Percentiles rank a stretch among this genome's conserved stretches.
Conservation (phyloP, 1,140 invertebrate species). For the Rhynchophorus ferrugineus region DNA sequence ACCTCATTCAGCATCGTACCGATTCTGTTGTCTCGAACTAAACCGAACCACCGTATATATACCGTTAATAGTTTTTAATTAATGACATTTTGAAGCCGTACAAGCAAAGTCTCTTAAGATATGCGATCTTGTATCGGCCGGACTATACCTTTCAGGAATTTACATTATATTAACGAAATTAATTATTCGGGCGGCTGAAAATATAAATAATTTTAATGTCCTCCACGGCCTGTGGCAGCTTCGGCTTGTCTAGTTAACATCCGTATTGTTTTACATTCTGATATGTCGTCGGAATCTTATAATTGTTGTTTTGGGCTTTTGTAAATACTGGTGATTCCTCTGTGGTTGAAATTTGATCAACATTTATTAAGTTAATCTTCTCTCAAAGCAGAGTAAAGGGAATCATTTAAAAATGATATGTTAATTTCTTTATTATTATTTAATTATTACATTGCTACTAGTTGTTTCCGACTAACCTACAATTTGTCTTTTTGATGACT, state of each 20-base stretch:
- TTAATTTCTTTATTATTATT: too few relatives aligned
- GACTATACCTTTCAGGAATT: constrained; percentile 10
- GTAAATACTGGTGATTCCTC: too few relatives aligned
- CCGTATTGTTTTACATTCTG: neutral
- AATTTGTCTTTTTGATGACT: too few relatives aligned
- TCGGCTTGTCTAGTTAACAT: neutral
- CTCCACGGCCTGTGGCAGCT: constrained; percentile 1
- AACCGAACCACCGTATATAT: constrained; percentile 15
- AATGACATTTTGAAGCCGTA: constrained; percentile 27
- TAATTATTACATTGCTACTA: too few relatives aligned
- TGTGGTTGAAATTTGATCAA: too few relatives aligned
- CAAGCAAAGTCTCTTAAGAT: constrained; percentile 32
- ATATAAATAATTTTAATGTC: constrained; percentile 17
- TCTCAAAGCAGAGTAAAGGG: too few relatives aligned
- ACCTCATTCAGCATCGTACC: too few relatives aligned
- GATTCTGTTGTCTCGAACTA: too few relatives aligned
- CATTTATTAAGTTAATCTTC: too few relatives aligned
- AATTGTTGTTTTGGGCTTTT: too few relatives aligned
- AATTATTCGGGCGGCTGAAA: constrained; percentile 16
- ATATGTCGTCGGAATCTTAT: neutral
- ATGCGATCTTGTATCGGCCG: constrained; percentile 19
- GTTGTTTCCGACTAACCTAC: too few relatives aligned
- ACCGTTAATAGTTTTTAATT: constrained; percentile 28
- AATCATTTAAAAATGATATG: too few relatives aligned
- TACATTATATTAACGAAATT: constrained; percentile 19